Evolutionary conservation across 2,797 vertebrate species (phyloP).

Genomic region (Urocyon cinereoargenteus): DNA sequence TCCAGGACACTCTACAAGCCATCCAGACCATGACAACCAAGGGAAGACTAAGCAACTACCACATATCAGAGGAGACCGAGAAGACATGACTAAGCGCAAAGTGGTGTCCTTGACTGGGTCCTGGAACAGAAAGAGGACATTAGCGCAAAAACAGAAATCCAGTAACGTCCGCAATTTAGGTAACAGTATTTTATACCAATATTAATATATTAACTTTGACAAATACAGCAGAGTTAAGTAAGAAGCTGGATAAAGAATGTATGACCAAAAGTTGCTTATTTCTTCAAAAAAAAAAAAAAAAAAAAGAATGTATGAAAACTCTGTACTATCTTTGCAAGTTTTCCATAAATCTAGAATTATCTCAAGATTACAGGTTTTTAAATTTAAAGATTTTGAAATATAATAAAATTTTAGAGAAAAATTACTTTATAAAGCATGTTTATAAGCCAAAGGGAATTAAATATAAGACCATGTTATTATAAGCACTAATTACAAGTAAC

Average conservation of each 20-base stretch:
- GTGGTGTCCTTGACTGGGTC: rapidly evolving
- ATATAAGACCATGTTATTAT: neutral
- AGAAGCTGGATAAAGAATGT: neutral
- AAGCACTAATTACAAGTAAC: neutral
- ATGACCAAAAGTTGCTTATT: no score
- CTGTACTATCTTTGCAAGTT: neutral
- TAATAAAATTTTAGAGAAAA: conserved; percentile 19
- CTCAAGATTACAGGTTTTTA: neutral
- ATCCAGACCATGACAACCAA: neutral
- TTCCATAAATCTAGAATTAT: neutral
- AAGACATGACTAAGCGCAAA: neutral
- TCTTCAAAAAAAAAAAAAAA: no score
- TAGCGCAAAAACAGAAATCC: neutral
- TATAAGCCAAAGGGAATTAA: conserved; percentile 21
- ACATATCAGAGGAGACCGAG: neutral
- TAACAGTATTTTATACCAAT: neutral
- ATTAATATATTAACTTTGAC: neutral
- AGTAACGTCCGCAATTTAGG: neutral
- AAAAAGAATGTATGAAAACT: neutral
- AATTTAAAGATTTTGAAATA: neutral
- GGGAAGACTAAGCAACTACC: neutral
- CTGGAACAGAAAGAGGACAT: neutral
- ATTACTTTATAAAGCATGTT: neutral
- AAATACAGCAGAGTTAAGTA: neutral
- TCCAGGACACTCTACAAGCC: neutral